Evolutionary conservation across 2,797 vertebrate species (phyloP), one percentile per base, ranked within the genome.

Genomic region (Lateolabrax maculatus): DNA sequence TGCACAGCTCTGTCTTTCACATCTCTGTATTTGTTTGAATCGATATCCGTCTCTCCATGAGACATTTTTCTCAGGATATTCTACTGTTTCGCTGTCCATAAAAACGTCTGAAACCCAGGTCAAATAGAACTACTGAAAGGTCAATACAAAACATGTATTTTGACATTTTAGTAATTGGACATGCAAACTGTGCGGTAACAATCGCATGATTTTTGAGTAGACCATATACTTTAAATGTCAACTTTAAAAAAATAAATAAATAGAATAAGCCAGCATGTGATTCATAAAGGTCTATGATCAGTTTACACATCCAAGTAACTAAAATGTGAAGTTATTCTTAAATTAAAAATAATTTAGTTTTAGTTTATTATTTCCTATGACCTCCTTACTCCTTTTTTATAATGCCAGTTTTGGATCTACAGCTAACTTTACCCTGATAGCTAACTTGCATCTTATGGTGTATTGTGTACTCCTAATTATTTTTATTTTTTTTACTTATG

Each of bases 141-240:
- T 39, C 27, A 43, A 23, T 16, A 51, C n/a, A 52, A 1, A 44
- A 2, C n/a, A 4, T 55, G 39, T 15, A 21, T 21, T 48, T 37
- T 31, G 16, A 55, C 16, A 76, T 81, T 66, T 43, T 57, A 75
- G 31, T 29, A 8, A 23, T 60, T 23, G 1, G 41, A 9, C 25
- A 62, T 44, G 25, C 6, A 52, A 43, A 29, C 5, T 21, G 18
- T 37, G 15, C 6, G 36, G 52, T 10, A 61, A 19, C 5, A 41
- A 46, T 46, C 10, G 25, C 3, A 36, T 61, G 5, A 34, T 36
- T 36, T n/a, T 29, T 56, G 25, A 34, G 19, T 5, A 48, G 23
- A 9, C 7, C 6, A 23, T 27, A n/a, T 31, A 56, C 5, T 51
- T 27, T 39, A 49, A 70, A 31, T n/a, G n/a, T 55, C 18, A 62